Evolutionary conservation across 2,113 vertebrate genomes (phyloP), one percentile per base, ranked within the genome.

Genomic region (Brienomyrus longianalis): DNA sequence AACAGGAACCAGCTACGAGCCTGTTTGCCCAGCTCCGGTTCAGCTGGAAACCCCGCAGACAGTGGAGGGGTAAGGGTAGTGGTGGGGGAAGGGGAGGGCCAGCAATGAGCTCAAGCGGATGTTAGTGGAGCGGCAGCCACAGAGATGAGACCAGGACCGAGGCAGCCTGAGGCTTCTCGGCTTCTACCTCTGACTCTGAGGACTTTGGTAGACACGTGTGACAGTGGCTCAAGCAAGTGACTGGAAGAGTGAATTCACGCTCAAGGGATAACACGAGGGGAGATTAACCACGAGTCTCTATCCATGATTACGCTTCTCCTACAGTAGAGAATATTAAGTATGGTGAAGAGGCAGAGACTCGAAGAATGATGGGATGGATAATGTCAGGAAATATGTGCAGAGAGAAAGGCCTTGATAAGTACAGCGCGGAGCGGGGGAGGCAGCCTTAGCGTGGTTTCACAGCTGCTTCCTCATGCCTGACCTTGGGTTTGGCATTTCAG

Each of bases 1-100:
- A 93, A 50, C 83, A 91, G 90, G 90, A 91, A 89, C 48, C 86
- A 88, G 90, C 35, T 59, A 83, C 35, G 66, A 90, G 80, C 11
- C 83, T 85, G 89, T 13, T 50, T 87, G 89, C 59, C 51, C 88
- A 86, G 84, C 87, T 56, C n/a, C 9, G 27, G 39, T 66, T 80
- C 74, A 70, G 77, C 84, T 89, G 90, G 70, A 89, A 51, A 90
- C 56, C 45, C 56, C 27, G 87, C 23, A 91, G 35, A 5, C 15
- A 19, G 74, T 39, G 35, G 74, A 19, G 35, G 74, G n/a, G 27
- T 13, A 43, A 35, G 10, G 5, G 15, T 39, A 15, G 35, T 5
- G 4, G 35, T 43, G 15, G 23, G 70, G 31, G 27, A 70, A 70
- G 56, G 70, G 19, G 11, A 31, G 10, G 27, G 1, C 31, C 31